phyloP scores from a whole-genome alignment of 1,140 invertebrate genomes.

The Lysiphlebus fabarum region DNA sequence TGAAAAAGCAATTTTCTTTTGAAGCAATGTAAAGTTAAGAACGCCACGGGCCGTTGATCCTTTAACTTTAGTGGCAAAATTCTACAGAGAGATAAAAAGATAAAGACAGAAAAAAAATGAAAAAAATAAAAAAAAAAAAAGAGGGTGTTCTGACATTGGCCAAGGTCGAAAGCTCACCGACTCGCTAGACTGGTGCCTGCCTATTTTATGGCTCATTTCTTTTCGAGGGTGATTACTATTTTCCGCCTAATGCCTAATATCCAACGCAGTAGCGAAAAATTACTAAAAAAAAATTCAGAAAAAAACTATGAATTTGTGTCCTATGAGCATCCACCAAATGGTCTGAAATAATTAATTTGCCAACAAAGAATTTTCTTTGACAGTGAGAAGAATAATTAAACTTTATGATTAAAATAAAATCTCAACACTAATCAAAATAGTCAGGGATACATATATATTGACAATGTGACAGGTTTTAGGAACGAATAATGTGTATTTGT shows the following conservation, averaged over 20 bases:
- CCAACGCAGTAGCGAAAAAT: not conserved
- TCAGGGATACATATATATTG: constrained; percentile 17
- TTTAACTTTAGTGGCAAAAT: not conserved
- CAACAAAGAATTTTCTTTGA: too few species aligned
- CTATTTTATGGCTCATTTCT: constrained; percentile 11
- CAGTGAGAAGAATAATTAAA: too few species aligned
- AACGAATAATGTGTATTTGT: constrained; percentile 16
- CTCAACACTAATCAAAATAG: constrained; percentile 10
- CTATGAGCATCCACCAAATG: too few species aligned
- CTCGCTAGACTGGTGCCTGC: not conserved
- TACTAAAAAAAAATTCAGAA: too few species aligned
- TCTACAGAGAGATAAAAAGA: too few species aligned
- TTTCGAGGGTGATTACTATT: not conserved
- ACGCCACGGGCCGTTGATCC: constrained; percentile 3
- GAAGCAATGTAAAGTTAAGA: not conserved
- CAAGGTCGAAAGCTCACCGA: not conserved
- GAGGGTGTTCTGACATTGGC: not conserved
- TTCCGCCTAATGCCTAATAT: not conserved
- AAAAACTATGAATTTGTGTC: too few species aligned
- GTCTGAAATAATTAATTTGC: too few species aligned
- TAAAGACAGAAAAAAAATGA: too few species aligned
- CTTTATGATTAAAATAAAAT: too few species aligned
- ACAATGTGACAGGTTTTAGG: constrained; percentile 3
- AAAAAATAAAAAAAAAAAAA: too few species aligned
- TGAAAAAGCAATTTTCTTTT: not conserved